Base-by-base conservation (phyloP, 2,797 vertebrate species). In the Rachycentron canadum region DNA sequence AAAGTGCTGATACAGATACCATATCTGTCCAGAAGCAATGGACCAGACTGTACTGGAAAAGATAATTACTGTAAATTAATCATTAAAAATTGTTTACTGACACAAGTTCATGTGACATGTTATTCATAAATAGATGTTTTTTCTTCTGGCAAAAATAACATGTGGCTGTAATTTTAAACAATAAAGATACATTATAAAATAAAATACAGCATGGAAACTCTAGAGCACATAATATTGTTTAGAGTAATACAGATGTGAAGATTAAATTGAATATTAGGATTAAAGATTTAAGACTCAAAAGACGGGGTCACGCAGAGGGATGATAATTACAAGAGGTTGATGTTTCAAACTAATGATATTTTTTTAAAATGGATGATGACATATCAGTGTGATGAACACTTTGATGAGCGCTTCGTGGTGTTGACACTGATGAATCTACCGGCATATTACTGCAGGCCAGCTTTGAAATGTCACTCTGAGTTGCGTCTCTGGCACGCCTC, bases 341-440 rank as follows among this genome's bases (percentile, higher is more conserved):
- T 69, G 23, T 76, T 76, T 47, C 28, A 55, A 71, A 55, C 14
- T 4, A 12, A 65, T 70, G 17, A 19, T 21, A 8, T 60, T 34
- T 32, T 32, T 55, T 73, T 59, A 11, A 32, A 85, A 85, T 84
- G 72, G 69, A 75, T 86, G 60, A 73, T 84, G 74, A 86, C 79
- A 69, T 80, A 79, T 87, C 67, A 79, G 40, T 12, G 70, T 81
- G 79, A 81, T 91, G 90, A 75, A 86, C 56, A 52, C 76, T 88
- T 89, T 85, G 81, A 90, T 81, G 86, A 78, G 75, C 65, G 70
- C 81, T 88, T 80, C 50, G 57, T 58, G 60, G 76, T 78, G 89
- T 88, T 95, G 94, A 94, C 92, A 80, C 86, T 93, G 93, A 94
- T 90, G 88, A 94, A 93, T 92, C 85, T 88, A 91, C 83, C 45